Conservation (phyloP, 1,140 invertebrate species). For the Rhizoglyphus robini region DNA sequence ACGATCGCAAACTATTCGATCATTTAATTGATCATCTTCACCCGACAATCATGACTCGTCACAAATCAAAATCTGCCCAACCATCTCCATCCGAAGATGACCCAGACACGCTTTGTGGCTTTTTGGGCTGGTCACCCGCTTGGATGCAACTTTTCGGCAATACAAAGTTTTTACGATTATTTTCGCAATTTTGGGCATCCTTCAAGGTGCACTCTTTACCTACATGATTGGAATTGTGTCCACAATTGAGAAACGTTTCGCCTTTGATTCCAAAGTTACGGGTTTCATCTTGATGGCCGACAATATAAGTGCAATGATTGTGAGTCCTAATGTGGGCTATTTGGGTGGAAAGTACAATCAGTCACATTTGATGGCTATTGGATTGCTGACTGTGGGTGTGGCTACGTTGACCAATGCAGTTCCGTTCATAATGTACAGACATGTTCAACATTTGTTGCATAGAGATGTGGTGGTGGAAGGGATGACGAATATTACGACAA, state of each 20-base stretch:
- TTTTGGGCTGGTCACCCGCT: background rate
- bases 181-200: slow-evolving; percentile 29
- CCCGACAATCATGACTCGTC: too few relatives aligned
- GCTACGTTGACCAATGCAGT: slow-evolving; percentile 49
- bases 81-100: too few relatives aligned
- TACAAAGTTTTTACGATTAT: background rate
- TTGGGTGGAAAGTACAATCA: slow-evolving; percentile 50
- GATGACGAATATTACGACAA: background rate
- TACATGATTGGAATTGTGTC: slow-evolving; percentile 53
- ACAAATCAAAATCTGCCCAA: too few relatives aligned
- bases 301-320: slow-evolving; percentile 21
- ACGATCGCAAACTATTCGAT: too few relatives aligned
- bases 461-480: too few relatives aligned
- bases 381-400: slow-evolving; percentile 49
- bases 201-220: slow-evolving; percentile 56
- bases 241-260: slow-evolving; percentile 64
- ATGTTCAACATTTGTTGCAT: slow-evolving; percentile 27
- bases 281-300: slow-evolving; percentile 24
- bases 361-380: slow-evolving; percentile 51
- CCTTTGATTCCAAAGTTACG: slow-evolving; percentile 47
- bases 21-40: too few relatives aligned
- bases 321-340: slow-evolving; percentile 43
- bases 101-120: background rate
- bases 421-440: slow-evolving; percentile 52
- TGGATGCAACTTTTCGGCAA: background rate